Evolutionary conservation across 1,140 invertebrate species (phyloP).

Genomic region (Gerris buenoi): DNA sequence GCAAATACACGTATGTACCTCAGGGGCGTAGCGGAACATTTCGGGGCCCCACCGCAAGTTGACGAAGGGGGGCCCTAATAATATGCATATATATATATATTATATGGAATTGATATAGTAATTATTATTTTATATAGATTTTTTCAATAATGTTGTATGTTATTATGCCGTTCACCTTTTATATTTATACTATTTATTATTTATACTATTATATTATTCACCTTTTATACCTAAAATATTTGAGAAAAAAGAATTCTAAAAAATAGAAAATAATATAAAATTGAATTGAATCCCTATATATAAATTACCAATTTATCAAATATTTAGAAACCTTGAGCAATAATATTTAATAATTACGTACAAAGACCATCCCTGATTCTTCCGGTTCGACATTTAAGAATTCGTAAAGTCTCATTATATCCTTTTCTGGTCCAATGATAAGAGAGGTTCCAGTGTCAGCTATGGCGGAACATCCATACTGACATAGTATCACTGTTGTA

Average conservation of each 20-base stretch:
- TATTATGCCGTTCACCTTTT: neutral
- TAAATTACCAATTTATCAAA: neutral
- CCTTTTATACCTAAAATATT: neutral
- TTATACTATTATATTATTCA: no score
- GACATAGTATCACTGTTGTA: slow-evolving; percentile 26
- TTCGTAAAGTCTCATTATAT: slow-evolving; percentile 27
- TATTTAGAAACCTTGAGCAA: neutral
- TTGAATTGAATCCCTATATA: neutral
- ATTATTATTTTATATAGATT: no score
- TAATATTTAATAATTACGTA: slow-evolving; percentile 4
- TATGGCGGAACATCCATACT: slow-evolving; percentile 42
- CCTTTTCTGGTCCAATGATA: slow-evolving; percentile 46
- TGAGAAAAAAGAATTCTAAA: neutral
- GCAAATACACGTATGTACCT: no score
- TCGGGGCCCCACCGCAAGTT: no score
- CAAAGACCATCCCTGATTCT: slow-evolving; percentile 1
- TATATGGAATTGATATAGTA: no score
- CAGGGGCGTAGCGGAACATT: no score
- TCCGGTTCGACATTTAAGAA: slow-evolving; percentile 16
- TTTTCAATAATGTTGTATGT: no score
- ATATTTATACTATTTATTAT: neutral
- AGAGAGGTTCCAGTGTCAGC: slow-evolving; percentile 64
- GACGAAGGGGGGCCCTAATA: no score
- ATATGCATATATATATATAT: no score
- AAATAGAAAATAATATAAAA: neutral